Conservation (phyloP, 2,113 vertebrate genomes). For the Dipodomys spectabilis region DNA sequence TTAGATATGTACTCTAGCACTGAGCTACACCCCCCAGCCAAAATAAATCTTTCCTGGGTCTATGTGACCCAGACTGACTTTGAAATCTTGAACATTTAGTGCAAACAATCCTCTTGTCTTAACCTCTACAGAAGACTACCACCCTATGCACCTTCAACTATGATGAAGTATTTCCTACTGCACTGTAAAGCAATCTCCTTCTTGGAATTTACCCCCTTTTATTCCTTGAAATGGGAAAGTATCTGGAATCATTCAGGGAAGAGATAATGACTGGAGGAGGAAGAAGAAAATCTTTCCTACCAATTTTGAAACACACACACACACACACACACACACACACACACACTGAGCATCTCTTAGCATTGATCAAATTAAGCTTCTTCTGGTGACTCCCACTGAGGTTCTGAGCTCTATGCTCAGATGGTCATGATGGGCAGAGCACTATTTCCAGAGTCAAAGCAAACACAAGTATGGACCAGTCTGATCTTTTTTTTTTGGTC, state of each 20-base stretch:
- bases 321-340: no score
- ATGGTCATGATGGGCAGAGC: background rate
- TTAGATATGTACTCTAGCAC: background rate
- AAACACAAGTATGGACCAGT: background rate
- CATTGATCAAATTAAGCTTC: background rate
- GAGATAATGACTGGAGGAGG: background rate
- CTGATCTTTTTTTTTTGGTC: no score
- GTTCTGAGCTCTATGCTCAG: no score
- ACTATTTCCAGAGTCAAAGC: background rate
- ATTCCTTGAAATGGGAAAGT: background rate
- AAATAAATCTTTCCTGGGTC: background rate
- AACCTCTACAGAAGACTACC: background rate
- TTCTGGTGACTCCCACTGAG: no score
- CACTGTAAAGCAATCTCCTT: no score
- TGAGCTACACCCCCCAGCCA: background rate
- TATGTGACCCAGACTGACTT: background rate
- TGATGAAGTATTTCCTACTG: background rate
- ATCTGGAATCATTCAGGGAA: background rate
- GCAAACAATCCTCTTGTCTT: background rate
- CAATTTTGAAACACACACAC: no score
- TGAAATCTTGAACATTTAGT: background rate
- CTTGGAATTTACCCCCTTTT: background rate
- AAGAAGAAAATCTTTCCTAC: background rate
- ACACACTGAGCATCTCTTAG: no score
- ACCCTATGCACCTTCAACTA: background rate